Evolutionary conservation across 2,888 invertebrate genomes (phyloP), one percentile per base, ranked within the genome.

Genomic region (Brenthis daphne): DNA sequence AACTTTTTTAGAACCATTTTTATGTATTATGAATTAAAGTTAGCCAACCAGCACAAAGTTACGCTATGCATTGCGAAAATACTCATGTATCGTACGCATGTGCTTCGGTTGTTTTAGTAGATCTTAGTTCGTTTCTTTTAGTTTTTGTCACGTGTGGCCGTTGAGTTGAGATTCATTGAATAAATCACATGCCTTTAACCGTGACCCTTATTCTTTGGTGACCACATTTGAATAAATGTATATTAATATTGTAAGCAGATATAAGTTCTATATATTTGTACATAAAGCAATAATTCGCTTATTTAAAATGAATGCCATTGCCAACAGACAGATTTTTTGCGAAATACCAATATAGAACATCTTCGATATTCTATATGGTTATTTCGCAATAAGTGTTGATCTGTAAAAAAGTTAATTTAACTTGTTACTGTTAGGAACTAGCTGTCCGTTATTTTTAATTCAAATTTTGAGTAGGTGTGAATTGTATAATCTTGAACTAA

Each of bases 161-260:
- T 57, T 16, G 37, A 6, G 8, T 24, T 57, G 1, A 57, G 20
- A 57, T 47, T 24, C 24, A 24, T 58, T 24, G 14, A 48, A 47
- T 24, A 47, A 14, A 24, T 48, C 57, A 47, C 6, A 58, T 43
- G 37, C 65, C 51, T 69, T 71, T 74, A 79, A 75, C 79, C 82
- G 70, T 82, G 82, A 82, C 80, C 80, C 79, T 73, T 73, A 64
- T 69, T 74, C 76, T 78, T 79, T 68, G 73, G 76, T 74, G 70
- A 69, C 69, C 71, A 75, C 55, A 76, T 76, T 74, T 76, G 64
- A 78, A 79, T 78, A 76, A 66, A 69, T 73, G 55, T 72, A 68
- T 29, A 29, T 4, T 29, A 67, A 72, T 71, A 14, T 57, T 4
- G 6, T 50, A 37, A 14, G 48, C n/a, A 29, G 16, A 67, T 51